These are phyloP conservation scores for Cheirogaleus medius DNA, from an alignment of 2,113 vertebrate species.

Conservation along the genomic window DNA sequence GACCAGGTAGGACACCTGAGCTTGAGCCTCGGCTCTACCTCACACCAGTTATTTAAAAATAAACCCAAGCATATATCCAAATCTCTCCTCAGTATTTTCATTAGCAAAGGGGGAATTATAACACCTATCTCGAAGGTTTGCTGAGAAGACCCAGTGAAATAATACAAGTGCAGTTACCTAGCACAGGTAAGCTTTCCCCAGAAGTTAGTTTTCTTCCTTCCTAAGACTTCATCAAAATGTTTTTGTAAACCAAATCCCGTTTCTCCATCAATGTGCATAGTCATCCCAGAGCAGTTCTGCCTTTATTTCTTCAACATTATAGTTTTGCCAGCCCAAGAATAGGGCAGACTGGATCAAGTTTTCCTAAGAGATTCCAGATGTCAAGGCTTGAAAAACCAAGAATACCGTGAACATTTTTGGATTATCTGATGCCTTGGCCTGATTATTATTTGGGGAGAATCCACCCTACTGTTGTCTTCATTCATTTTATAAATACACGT, in stretches of 20 bases:
- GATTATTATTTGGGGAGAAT: not conserved
- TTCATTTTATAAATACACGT: not conserved
- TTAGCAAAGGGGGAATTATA: not conserved
- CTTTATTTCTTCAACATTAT: not conserved
- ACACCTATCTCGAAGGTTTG: not conserved
- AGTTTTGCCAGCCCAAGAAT: not conserved
- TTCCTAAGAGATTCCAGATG: constrained; percentile 28
- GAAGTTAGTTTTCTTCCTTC: not conserved
- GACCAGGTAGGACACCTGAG: not conserved
- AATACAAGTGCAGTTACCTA: not conserved
- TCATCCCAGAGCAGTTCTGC: not conserved
- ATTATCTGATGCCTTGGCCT: not conserved
- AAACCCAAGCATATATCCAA: not conserved
- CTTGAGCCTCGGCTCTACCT: not conserved
- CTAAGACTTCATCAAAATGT: not conserved
- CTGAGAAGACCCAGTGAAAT: not conserved
- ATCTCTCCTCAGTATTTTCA: not conserved
- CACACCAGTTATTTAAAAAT: not conserved
- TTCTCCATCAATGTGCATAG: not conserved
- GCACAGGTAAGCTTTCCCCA: not conserved
- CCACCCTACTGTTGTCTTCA: not conserved
- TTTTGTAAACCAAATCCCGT: not conserved
- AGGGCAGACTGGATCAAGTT: not conserved
- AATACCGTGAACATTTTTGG: not conserved
- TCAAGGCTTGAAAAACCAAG: not conserved